phyloP scores from a whole-genome alignment of 2,113 vertebrate genomes.

The Syngnathus scovelli region DNA sequence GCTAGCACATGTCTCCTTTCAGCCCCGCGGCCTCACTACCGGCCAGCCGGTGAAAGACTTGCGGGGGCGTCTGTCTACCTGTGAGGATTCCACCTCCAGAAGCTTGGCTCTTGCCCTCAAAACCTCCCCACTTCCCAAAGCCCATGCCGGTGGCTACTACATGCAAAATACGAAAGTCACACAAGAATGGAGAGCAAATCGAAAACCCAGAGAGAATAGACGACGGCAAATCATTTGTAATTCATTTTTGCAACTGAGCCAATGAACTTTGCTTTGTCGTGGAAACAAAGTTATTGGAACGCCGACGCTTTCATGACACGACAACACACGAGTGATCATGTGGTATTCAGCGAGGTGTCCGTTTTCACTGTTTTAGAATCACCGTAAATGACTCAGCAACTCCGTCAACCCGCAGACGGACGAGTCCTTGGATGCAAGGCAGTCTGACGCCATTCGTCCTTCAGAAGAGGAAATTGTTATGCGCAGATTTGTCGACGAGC shows the following conservation, averaged over 20 bases:
- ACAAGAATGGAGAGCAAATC: constrained; percentile 1
- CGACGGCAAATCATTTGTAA: constrained; percentile 51
- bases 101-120: constrained; percentile 16
- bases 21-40: constrained; percentile 33
- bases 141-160: constrained; percentile 34
- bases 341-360: no score
- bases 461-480: constrained; percentile 21
- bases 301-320: constrained; percentile 14
- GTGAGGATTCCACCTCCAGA: constrained; percentile 29
- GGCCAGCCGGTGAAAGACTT: constrained; percentile 35
- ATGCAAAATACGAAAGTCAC: constrained; percentile 23
- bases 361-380: no score
- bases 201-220: constrained; percentile 9
- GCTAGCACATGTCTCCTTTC: constrained; percentile 50
- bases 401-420: constrained; percentile 38
- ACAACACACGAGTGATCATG: constrained; percentile 3
- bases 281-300: constrained; percentile 51
- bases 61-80: constrained; percentile 50
- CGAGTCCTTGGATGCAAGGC: constrained; percentile 46
- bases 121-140: constrained; percentile 25
- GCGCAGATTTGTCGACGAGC: constrained; percentile 29
- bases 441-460: constrained; percentile 26
- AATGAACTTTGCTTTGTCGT: constrained; percentile 63
- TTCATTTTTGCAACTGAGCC: constrained; percentile 62
- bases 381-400: no score